These are phyloP conservation scores for Aldrovandia affinis DNA, from an alignment of 2,797 vertebrate species.

Conservation along the genomic window DNA sequence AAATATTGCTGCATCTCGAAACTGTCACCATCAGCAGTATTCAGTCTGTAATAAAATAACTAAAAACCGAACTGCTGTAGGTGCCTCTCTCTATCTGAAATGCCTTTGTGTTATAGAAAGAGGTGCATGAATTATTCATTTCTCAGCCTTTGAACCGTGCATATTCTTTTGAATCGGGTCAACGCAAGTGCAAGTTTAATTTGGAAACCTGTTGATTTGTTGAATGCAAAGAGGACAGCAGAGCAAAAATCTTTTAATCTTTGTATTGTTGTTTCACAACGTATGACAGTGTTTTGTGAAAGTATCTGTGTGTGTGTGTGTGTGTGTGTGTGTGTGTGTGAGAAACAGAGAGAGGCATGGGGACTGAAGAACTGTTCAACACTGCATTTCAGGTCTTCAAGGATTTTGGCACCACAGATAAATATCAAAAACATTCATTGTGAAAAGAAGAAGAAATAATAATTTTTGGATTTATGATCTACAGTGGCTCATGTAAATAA, in stretches of 20 bases:
- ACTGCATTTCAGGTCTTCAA: background rate
- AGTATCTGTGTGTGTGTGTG: no score
- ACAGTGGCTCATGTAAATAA: slow-evolving; percentile 1
- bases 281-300: background rate
- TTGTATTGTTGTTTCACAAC: background rate
- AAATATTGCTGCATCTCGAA: slow-evolving; percentile 30
- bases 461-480: background rate
- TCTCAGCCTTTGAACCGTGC: slow-evolving; percentile 25
- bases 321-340: slow-evolving; percentile 1
- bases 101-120: slow-evolving; percentile 35
- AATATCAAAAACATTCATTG: background rate
- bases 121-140: slow-evolving; percentile 54
- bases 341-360: background rate
- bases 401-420: background rate
- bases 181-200: slow-evolving; percentile 28
- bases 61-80: slow-evolving; percentile 7
- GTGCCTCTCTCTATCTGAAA: slow-evolving; percentile 31
- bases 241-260: background rate
- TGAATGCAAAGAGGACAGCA: background rate
- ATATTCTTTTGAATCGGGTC: slow-evolving; percentile 37
- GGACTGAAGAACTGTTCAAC: slow-evolving; percentile 17
- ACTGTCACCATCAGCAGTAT: slow-evolving; percentile 28
- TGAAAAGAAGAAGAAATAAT: background rate
- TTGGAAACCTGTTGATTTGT: background rate
- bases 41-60: slow-evolving; percentile 35